Base-by-base conservation (phyloP, 2,113 vertebrate species). In the Odocoileus virginianus region DNA sequence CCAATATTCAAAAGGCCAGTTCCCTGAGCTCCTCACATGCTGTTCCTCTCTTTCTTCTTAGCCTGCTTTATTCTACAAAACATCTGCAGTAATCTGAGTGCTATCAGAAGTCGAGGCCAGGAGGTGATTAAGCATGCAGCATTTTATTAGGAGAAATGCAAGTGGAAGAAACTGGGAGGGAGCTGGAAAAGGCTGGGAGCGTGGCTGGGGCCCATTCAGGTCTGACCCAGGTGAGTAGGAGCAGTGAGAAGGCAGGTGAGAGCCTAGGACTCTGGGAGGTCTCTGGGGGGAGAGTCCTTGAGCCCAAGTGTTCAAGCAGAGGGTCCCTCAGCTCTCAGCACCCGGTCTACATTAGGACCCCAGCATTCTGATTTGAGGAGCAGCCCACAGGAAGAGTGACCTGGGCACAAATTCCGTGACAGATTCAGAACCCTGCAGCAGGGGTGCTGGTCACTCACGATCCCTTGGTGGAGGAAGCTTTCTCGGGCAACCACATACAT, bases 381-480 rank as follows among this genome's bases (percentile, higher is more conserved):
- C 23, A 45, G 57, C 11, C 67, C 47, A 13, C 2, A 6, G 40
- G 67, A 57, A 6, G 5, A 6, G 4, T 28, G 86, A 19, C 28
- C 52, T 47, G 5, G 74, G 28, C 33, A 13, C 43, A 76, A 17
- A 67, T 1, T 1, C 9, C 6, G 52, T 1, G 21, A 13, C 9
- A 23, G 33, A 7, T 19, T 17, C 8, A n/a, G n/a, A 60, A 17
- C 5, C 2, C 4, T 3, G 76, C 30, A 6, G 10, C 6, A 7
- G 4, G 17, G 23, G 33, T 0, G 3, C 57, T 23, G 30, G 30
- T 1, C 60, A 1, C 2, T 7, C n/a, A 0, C 0, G 0, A 9
- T 28, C 30, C 30, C 9, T n/a, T 0, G 12, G 3, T 6, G 36
- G 23, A 17, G n/a, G 25, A 30, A 3, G 17, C 4, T 2, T 11